A percentile compares a stretch with the other conserved stretches of the same genome.
Evolutionary conservation across 2,888 invertebrate species (phyloP).

Genomic region (Poecilobothrus nobilitatus): DNA sequence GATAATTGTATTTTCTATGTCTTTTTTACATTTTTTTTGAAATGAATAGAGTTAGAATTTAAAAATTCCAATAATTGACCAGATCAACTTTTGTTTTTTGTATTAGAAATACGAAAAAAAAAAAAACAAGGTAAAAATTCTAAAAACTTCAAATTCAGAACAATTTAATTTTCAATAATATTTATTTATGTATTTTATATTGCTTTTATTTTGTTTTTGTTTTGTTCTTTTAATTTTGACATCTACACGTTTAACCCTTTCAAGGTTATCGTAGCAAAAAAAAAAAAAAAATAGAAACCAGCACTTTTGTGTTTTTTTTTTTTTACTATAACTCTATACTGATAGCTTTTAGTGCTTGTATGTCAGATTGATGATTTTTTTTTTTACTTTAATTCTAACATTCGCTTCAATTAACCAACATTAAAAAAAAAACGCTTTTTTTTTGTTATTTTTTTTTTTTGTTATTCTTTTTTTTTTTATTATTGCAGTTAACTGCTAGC

Average conservation of each 20-base stretch:
- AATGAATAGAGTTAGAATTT: no score
- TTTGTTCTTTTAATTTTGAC: neutral
- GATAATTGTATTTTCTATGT: no score
- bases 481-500: slow-evolving; percentile 4
- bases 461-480: neutral
- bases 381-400: neutral
- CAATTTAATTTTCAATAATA: neutral
- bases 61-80: no score
- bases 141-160: neutral
- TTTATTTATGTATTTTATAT: no score
- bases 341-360: neutral
- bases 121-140: neutral
- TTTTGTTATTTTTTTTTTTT: no score
- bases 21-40: no score
- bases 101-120: no score
- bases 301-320: neutral
- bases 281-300: neutral
- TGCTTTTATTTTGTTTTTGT: neutral
- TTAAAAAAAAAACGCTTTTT: no score
- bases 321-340: neutral
- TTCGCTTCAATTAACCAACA: neutral
- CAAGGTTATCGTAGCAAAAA: neutral
- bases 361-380: no score
- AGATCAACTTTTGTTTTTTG: no score
- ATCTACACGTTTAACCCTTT: slow-evolving; percentile 6